Evolutionary conservation across 2,797 vertebrate species (phyloP).

Genomic region (Clarias platycephalus): DNA sequence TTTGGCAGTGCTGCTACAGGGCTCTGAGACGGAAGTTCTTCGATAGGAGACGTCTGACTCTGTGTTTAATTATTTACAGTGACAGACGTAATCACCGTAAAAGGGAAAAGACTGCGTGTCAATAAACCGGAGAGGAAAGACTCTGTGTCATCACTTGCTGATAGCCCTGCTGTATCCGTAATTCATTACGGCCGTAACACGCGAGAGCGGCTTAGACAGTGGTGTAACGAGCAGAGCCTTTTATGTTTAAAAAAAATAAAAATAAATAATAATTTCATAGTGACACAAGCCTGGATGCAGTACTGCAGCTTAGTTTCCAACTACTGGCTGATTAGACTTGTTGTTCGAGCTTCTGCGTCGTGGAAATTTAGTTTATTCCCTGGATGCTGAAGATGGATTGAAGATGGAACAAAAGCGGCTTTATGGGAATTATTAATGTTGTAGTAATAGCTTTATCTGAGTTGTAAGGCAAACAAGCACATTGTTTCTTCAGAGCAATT

Average conservation of each 20-base stretch:
- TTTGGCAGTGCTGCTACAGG: conserved; percentile 41
- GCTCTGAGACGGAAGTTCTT: conserved; percentile 38
- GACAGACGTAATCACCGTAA: conserved; percentile 35
- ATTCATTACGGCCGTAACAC: conserved; percentile 16
- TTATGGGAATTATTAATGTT: conserved; percentile 31
- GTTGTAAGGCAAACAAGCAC: conserved; percentile 23
- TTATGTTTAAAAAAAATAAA: neutral
- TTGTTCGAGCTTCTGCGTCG: neutral
- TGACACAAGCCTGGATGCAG: neutral
- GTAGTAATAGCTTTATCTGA: neutral
- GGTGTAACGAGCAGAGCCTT: neutral
- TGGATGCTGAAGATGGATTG: neutral
- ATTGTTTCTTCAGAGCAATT: conserved; percentile 22
- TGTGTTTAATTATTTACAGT: conserved; percentile 34
- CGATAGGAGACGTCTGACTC: conserved; percentile 38
- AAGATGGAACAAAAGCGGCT: neutral
- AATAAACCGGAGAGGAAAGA: conserved; percentile 35
- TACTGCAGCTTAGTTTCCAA: neutral
- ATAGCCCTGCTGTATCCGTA: conserved; percentile 32
- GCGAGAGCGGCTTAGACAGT: neutral
- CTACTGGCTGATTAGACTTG: neutral
- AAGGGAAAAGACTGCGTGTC: conserved; percentile 36
- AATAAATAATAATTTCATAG: neutral
- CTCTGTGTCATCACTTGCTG: conserved; percentile 18
- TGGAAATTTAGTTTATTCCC: neutral